phyloP scores from a whole-genome alignment of 2,113 vertebrate species.

The Sylvietta virens region DNA sequence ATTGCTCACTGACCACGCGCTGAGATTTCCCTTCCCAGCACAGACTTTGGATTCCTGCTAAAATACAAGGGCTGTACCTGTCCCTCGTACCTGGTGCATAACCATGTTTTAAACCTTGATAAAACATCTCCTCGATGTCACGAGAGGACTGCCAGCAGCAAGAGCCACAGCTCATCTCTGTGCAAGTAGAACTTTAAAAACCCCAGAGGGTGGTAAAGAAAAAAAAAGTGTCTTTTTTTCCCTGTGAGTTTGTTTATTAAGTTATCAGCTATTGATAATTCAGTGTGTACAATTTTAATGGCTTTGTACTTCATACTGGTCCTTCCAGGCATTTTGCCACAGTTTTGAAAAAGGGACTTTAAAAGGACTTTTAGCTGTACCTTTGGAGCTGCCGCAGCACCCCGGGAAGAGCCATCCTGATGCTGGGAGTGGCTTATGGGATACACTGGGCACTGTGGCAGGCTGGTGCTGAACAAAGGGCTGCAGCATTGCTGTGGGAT shows the following conservation, averaged over 20 bases:
- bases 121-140: not conserved
- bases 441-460: not conserved
- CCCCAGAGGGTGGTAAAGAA: not conserved
- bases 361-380: not conserved
- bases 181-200: not conserved
- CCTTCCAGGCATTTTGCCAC: constrained; percentile 10
- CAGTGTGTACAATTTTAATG: constrained; percentile 39
- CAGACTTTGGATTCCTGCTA: not conserved
- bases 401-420: not conserved
- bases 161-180: not conserved
- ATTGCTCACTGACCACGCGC: not conserved
- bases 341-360: constrained; percentile 27
- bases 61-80: constrained; percentile 15
- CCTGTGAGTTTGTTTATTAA: constrained; percentile 1
- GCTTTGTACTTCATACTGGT: constrained; percentile 21
- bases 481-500: not conserved
- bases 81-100: not conserved
- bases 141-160: not conserved
- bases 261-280: not conserved
- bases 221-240: not conserved
- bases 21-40: not conserved
- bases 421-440: not conserved
- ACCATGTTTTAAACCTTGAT: not conserved
- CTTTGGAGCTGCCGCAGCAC: not conserved
- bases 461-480: not conserved